Base-by-base conservation (phyloP, 1,140 invertebrate species). In the Philaenus spumarius region DNA sequence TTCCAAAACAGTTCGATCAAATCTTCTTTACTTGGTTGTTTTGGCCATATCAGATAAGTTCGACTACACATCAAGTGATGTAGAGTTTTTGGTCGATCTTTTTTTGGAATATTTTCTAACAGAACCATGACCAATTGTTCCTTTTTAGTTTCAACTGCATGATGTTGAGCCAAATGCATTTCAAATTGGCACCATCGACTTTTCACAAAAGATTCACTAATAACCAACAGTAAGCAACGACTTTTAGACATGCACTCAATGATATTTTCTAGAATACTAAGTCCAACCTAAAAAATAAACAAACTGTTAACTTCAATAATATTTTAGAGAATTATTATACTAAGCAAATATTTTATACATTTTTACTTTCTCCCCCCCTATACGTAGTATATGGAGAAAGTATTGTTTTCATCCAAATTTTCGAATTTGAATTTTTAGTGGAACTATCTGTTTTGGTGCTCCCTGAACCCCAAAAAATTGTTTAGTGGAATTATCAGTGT, bases 101-200 rank as follows among this genome's bases (percentile, higher is more conserved):
- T 69, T 17, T 75, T 70, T 5, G 81, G 81, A 61, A 84, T 82
- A 46, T 82, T 78, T 68, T 83, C 81, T 40, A 83, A 68, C 11
- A 84, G 74, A 2, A 84, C 75, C 2, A 84, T 62, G 7, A 82
- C 77, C 12, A 84, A 70, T 50, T 82, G 76, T 59, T 82, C 79
- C 45, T 79, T 71, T 56, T 77, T 74, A 0, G 78, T 77, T 67
- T 84, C 82, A 55, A 83, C 68, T 1, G 82, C 71, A 52, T 80
- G 74, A 66, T 82, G 80, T 62, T 84, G 81, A 0, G 81, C 81
- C 30, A 84, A 64, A 67, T 82, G 79, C 79, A 83, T 81, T 68
- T 84, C 82, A 63, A 82, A 84, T 54, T 81, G 77, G 69, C 82
- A 84, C 82, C 82, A 84, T 46, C 82, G 79, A 47, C 80, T 82